Evolutionary conservation across 2,797 vertebrate genomes (phyloP).

Genomic region (Sternotherus odoratus): DNA sequence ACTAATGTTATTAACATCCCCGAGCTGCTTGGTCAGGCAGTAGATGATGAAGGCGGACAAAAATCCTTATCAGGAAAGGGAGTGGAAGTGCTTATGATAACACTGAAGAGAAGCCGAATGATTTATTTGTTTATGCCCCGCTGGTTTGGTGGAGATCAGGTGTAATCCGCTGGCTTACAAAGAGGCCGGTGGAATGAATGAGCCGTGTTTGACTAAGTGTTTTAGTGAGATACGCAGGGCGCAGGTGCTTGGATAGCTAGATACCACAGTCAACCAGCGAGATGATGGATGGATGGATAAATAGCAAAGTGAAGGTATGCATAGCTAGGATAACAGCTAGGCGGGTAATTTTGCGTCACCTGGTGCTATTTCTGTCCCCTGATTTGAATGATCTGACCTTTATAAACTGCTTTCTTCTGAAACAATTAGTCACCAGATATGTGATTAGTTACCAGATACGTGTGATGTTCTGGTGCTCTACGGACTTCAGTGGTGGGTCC

Average conservation of each 20-base stretch:
- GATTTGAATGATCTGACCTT: background rate
- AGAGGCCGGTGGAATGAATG: background rate
- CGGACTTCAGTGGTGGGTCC: too few species aligned
- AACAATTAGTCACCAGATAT: background rate
- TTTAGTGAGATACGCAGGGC: background rate
- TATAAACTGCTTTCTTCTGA: background rate
- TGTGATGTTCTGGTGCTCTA: too few species aligned
- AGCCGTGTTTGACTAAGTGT: background rate
- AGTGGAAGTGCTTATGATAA: background rate
- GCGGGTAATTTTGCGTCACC: background rate
- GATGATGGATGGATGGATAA: background rate
- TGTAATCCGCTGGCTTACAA: background rate
- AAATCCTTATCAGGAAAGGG: background rate
- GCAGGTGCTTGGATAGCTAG: background rate
- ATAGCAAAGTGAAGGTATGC: background rate
- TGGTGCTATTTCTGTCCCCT: background rate
- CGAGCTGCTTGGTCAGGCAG: background rate
- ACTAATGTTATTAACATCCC: background rate
- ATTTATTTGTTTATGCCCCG: background rate
- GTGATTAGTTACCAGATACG: too few species aligned
- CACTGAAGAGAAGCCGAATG: background rate
- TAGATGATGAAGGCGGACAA: background rate
- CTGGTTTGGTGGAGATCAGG: background rate
- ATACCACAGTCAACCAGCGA: background rate
- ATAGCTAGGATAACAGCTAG: background rate